Evolutionary conservation across 2,797 vertebrate genomes (phyloP).

Genomic region (Mus minutoides): DNA sequence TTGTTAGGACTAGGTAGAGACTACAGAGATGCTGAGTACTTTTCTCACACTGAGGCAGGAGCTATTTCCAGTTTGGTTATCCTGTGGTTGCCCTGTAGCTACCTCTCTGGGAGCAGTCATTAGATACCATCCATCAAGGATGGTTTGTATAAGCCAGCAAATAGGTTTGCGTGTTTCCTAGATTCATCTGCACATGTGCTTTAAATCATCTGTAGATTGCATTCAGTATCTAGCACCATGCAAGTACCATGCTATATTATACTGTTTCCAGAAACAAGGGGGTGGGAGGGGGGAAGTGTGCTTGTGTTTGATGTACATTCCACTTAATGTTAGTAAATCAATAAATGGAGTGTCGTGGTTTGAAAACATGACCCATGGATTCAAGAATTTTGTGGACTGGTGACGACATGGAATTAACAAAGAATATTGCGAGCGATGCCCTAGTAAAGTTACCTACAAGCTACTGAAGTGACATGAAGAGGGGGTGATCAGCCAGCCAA

Average conservation of each 20-base stretch:
- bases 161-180: neutral
- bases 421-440: neutral
- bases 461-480: neutral
- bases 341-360: neutral
- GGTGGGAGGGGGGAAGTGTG: neutral
- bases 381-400: neutral
- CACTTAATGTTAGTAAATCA: neutral
- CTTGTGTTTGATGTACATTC: neutral
- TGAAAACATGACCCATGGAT: neutral
- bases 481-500: neutral
- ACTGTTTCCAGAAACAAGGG: neutral
- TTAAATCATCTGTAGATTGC: neutral
- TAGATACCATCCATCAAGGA: neutral
- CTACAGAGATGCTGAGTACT: neutral
- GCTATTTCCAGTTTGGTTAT: neutral
- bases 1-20: constrained; percentile 29
- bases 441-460: neutral
- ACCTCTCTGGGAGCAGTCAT: neutral
- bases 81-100: neutral
- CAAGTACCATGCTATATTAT: neutral
- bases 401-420: neutral
- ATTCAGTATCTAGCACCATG: neutral
- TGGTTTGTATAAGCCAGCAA: neutral
- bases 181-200: neutral
- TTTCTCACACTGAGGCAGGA: constrained; percentile 17